Percentiles rank a stretch among this genome's conserved stretches.
These are phyloP conservation scores for Rafetus swinhoei DNA, from an alignment of 2,113 vertebrate genomes.

Conservation along the genomic window DNA sequence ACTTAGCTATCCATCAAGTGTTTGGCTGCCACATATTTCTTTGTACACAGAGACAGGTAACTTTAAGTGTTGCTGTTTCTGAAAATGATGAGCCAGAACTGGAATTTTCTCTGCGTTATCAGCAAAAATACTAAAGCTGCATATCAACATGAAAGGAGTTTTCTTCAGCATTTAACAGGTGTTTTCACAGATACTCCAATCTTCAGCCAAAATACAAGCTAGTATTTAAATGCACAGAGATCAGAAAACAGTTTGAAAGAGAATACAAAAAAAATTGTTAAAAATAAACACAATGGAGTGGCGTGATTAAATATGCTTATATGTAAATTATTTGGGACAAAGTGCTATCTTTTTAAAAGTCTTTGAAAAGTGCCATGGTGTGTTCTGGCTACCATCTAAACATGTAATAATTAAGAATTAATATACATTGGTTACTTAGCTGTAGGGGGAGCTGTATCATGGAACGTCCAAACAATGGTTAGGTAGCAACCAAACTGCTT, in stretches of 20 bases:
- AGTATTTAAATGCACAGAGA: slow-evolving; percentile 30
- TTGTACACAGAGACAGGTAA: slow-evolving; percentile 39
- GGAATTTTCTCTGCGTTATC: neutral
- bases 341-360: neutral
- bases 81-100: slow-evolving; percentile 33
- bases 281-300: slow-evolving; percentile 38
- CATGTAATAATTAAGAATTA: neutral
- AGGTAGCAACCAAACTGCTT: neutral
- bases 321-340: neutral
- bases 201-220: slow-evolving; percentile 33
- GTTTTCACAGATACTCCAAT: slow-evolving; percentile 52
- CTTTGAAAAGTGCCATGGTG: neutral
- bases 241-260: neutral
- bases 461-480: neutral
- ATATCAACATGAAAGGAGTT: slow-evolving; percentile 20
- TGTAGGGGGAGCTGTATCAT: neutral
- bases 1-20: slow-evolving; percentile 47
- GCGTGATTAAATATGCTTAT: neutral
- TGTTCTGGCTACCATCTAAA: neutral
- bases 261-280: slow-evolving; percentile 23
- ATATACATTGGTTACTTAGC: neutral
- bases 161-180: slow-evolving; percentile 57
- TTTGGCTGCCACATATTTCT: slow-evolving; percentile 37
- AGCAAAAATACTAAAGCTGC: slow-evolving; percentile 23
- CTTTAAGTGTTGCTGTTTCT: slow-evolving; percentile 21